Conservation (phyloP, 2,888 invertebrate species). For the Cryptus armator region DNA sequence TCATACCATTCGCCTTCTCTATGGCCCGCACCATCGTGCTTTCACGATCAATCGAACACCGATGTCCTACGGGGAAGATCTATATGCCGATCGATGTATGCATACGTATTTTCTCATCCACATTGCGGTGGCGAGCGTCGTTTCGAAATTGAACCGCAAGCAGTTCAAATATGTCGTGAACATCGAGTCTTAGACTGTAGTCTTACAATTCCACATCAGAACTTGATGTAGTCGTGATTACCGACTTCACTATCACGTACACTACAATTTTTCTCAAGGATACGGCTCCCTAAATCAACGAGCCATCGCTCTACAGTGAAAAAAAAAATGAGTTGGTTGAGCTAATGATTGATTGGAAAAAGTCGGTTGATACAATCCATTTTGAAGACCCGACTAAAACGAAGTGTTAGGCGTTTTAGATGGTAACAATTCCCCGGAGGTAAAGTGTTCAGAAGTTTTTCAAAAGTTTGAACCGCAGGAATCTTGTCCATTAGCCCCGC, state of each 20-base stretch:
- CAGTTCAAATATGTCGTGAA: background rate
- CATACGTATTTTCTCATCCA: background rate
- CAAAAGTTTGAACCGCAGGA: background rate
- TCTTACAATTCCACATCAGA: background rate
- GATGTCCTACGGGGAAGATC: background rate
- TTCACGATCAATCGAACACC: conserved; percentile 43
- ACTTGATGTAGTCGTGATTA: background rate
- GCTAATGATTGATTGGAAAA: too few species aligned
- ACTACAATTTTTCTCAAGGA: too few species aligned
- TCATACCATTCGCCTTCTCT: conserved; percentile 35
- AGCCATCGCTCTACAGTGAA: too few species aligned
- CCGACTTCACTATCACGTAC: too few species aligned
- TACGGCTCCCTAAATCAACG: too few species aligned
- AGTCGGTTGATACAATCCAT: too few species aligned
- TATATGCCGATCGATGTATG: background rate
- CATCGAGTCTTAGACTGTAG: background rate
- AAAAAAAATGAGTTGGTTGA: too few species aligned
- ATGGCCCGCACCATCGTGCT: conserved; percentile 24
- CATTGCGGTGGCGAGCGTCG: background rate
- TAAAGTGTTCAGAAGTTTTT: background rate
- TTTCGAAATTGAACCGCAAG: background rate
- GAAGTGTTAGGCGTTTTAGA: too few species aligned
- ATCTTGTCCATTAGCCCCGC: background rate
- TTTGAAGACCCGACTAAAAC: too few species aligned
- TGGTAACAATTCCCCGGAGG: too few species aligned